These are phyloP conservation scores for Drosophila affinis DNA, from an alignment of 2,888 invertebrate genomes.

Conservation along the genomic window DNA sequence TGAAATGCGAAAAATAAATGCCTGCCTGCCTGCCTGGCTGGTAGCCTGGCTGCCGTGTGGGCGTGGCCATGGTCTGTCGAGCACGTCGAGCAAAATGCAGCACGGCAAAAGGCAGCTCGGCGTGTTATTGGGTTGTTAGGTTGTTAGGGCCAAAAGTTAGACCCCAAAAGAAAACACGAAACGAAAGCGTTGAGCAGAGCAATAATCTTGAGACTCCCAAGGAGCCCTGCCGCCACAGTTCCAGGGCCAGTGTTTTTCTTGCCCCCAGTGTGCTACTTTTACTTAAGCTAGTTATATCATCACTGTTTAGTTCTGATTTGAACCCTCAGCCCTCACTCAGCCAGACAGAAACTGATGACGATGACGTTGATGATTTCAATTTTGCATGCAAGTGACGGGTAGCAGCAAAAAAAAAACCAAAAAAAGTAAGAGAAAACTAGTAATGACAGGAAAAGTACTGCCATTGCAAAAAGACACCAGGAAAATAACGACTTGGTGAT, in stretches of 20 bases:
- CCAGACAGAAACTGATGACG: slow-evolving; percentile 48
- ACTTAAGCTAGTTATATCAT: slow-evolving; percentile 50
- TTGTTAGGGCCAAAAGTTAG: slow-evolving; percentile 48
- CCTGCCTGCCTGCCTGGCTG: not conserved
- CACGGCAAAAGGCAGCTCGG: slow-evolving; percentile 18
- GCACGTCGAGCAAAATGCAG: slow-evolving; percentile 39
- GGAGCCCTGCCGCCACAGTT: slow-evolving; percentile 21
- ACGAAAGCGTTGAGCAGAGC: slow-evolving; percentile 46
- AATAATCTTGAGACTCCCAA: slow-evolving; percentile 47
- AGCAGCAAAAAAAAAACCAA: slow-evolving; percentile 27
- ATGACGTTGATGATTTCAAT: slow-evolving; percentile 59
- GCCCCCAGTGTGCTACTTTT: slow-evolving; percentile 38
- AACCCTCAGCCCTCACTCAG: slow-evolving; percentile 14
- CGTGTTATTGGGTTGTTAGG: slow-evolving; percentile 54
- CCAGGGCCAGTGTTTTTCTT: slow-evolving; percentile 4
- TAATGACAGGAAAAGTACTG: slow-evolving; percentile 56
- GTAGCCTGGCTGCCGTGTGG: slow-evolving; percentile 5
- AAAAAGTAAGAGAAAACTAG: slow-evolving; percentile 39
- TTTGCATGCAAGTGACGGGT: slow-evolving; percentile 54
- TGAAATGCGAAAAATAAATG: slow-evolving; percentile 22
- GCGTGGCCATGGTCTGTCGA: slow-evolving; percentile 39
- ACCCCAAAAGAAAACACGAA: slow-evolving; percentile 34
- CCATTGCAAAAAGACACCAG: slow-evolving; percentile 24
- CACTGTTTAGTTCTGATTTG: slow-evolving; percentile 51
- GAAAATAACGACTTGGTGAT: not conserved